Conservation (phyloP, 2,113 vertebrate genomes). For the Triplophysa dalaica region DNA sequence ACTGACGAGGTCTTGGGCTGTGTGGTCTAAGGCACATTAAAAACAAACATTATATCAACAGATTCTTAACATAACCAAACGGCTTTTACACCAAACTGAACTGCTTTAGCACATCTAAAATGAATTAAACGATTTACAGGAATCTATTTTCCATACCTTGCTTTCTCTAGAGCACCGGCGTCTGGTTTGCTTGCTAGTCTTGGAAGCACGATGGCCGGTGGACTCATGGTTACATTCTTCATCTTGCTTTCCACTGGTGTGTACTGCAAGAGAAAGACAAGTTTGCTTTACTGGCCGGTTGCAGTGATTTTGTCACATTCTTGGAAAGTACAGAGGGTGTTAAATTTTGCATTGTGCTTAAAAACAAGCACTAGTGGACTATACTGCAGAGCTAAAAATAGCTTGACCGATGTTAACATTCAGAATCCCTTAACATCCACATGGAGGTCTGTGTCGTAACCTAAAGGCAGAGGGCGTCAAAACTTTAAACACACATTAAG, state of each 20-base stretch:
- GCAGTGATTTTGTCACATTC: background rate
- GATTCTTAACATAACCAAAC: background rate
- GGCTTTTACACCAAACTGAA: too few species aligned
- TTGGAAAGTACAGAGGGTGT: slow-evolving; percentile 1
- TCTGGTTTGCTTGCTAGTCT: slow-evolving; percentile 78
- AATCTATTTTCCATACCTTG: slow-evolving; percentile 62
- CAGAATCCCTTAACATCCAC: background rate
- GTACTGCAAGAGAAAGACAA: slow-evolving; percentile 68
- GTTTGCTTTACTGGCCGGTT: slow-evolving; percentile 9
- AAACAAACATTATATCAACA: slow-evolving; percentile 20
- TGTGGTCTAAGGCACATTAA: slow-evolving; percentile 71
- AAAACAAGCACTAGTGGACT: background rate
- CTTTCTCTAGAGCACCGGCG: slow-evolving; percentile 65
- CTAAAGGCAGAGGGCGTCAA: too few species aligned
- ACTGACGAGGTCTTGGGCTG: slow-evolving; percentile 82
- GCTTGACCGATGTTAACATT: background rate
- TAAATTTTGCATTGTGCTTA: background rate
- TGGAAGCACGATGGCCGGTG: slow-evolving; percentile 85
- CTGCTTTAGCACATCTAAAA: too few species aligned
- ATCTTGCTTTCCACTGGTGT: slow-evolving; percentile 65
- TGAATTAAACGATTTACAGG: too few species aligned
- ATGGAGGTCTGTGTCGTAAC: too few species aligned
- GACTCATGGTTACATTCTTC: slow-evolving; percentile 68
- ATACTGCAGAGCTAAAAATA: background rate
- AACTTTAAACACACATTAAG: too few species aligned